A percentile compares a stretch with the other conserved stretches of the same genome.
phyloP scores from a whole-genome alignment of 2,113 vertebrate species.

The Pollachius pollachius region DNA sequence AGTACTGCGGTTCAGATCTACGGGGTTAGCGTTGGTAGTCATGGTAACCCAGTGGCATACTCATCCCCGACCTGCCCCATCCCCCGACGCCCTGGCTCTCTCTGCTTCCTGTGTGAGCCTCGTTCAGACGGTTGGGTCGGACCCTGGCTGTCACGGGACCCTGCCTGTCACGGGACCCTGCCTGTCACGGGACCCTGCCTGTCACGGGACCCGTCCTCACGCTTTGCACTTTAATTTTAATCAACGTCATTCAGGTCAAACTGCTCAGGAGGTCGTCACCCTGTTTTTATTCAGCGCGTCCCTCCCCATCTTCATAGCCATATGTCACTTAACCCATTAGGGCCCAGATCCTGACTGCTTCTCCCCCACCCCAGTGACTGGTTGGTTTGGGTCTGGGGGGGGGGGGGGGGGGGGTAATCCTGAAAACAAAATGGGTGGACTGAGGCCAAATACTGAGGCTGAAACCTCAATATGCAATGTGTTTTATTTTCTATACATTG shows the following conservation, averaged over 20 bases:
- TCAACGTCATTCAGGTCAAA: slow-evolving; percentile 76
- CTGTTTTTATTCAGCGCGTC: slow-evolving; percentile 64
- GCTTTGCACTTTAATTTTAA: slow-evolving; percentile 78
- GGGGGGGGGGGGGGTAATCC: too few species aligned
- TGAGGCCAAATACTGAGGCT: too few species aligned
- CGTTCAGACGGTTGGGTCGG: too few species aligned
- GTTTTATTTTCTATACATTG: too few species aligned
- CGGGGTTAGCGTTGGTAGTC: too few species aligned
- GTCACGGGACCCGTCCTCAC: slow-evolving; percentile 56
- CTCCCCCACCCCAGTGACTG: slow-evolving; percentile 8
- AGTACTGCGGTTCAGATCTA: neutral
- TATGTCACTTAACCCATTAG: slow-evolving; percentile 75
- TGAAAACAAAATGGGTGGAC: too few species aligned
- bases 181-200: neutral
- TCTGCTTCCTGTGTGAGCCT: too few species aligned
- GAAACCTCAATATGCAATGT: too few species aligned
- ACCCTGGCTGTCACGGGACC: slow-evolving; percentile 23
- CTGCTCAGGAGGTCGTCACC: slow-evolving; percentile 52
- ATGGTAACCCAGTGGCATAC: too few species aligned
- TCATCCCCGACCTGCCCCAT: neutral
- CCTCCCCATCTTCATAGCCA: slow-evolving; percentile 71
- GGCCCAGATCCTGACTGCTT: slow-evolving; percentile 40
- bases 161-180: neutral
- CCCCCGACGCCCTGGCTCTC: neutral
- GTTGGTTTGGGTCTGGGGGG: too few species aligned